Evolutionary conservation across 2,888 invertebrate genomes (phyloP), one percentile per base, ranked within the genome.

Genomic region (Quadroppia sp.): DNA sequence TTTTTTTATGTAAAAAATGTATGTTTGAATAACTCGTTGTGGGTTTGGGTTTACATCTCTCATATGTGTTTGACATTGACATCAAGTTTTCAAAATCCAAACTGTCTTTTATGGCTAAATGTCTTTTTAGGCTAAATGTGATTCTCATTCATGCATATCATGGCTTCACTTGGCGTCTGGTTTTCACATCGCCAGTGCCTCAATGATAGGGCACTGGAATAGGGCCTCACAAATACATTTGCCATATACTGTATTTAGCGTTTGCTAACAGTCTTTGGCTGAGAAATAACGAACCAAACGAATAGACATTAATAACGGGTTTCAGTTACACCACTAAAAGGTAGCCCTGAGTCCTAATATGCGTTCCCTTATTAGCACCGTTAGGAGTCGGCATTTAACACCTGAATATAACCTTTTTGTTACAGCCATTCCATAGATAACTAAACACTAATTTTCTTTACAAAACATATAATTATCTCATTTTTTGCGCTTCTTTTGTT

Each of bases 21-120:
- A 4, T 7, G 6, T 36, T 36, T 36, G 36, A 36, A 36, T 36
- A 36, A 36, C 36, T n/a, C n/a, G n/a, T n/a, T n/a, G n/a, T n/a
- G n/a, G 4, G 36, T 36, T 36, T 36, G 36, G 36, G 36, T 36
- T 36, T 36, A 36, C 9, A 36, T 36, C 36, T 53, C 50, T 20
- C 53, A 53, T 53, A 36, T 36, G 36, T 36, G 53, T 53, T 53
- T 53, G 53, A 53, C 53, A 53, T 53, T 53, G 53, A 53, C 53
- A 25, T 53, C 23, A 53, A 17, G 20, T 53, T 53, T 25, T 36
- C 4, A 36, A 25, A n/a, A 20, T 48, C 20, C 20, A 20, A n/a
- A 48, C 48, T 48, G 4, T 4, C n/a, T 48, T 53, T 53, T 53
- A 7, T 4, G 25, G 4, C 25, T 23, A 36, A 36, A 36, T 7